Percentiles rank a stretch among this genome's conserved stretches.
phyloP scores from a whole-genome alignment of 2,888 invertebrate species.

The Neocrepidodera transversa region DNA sequence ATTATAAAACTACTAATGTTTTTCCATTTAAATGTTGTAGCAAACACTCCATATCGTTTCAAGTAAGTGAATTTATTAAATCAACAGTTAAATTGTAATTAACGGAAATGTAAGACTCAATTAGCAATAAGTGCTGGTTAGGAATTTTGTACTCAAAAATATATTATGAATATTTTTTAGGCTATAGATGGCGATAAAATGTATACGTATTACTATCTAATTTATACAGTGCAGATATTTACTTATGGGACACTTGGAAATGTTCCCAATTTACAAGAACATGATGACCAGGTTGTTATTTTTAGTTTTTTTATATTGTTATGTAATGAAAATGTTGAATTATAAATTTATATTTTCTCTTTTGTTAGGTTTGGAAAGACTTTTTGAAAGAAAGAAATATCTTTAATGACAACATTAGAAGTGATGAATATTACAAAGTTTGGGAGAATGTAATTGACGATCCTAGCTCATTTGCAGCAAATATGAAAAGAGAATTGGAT shows the following conservation, averaged over 20 bases:
- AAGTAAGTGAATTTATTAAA: slow-evolving; percentile 46
- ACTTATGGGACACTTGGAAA: slow-evolving; percentile 59
- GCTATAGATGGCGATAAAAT: slow-evolving; percentile 63
- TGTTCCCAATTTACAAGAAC: slow-evolving; percentile 52
- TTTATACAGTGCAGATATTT: slow-evolving; percentile 64
- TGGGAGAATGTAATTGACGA: slow-evolving; percentile 60
- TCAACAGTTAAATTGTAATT: neutral
- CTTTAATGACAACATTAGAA: slow-evolving; percentile 58
- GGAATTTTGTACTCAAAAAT: too few species aligned
- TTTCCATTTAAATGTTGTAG: slow-evolving; percentile 65
- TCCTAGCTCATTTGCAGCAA: slow-evolving; percentile 52
- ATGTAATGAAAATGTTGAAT: neutral
- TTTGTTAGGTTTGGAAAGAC: slow-evolving; percentile 60
- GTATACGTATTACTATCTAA: slow-evolving; percentile 63
- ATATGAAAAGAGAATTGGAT: slow-evolving; percentile 45
- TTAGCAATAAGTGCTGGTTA: too few species aligned
- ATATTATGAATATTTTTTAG: too few species aligned
- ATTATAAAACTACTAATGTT: slow-evolving; percentile 62
- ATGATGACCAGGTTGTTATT: slow-evolving; percentile 56
- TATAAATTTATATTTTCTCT: slow-evolving; percentile 4
- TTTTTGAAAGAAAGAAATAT: slow-evolving; percentile 60
- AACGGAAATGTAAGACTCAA: too few species aligned
- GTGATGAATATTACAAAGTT: slow-evolving; percentile 61
- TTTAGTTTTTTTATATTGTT: slow-evolving; percentile 17
- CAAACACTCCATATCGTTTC: slow-evolving; percentile 62